phyloP scores from a whole-genome alignment of 2,113 vertebrate genomes.

The Pachypanchax playfairii region DNA sequence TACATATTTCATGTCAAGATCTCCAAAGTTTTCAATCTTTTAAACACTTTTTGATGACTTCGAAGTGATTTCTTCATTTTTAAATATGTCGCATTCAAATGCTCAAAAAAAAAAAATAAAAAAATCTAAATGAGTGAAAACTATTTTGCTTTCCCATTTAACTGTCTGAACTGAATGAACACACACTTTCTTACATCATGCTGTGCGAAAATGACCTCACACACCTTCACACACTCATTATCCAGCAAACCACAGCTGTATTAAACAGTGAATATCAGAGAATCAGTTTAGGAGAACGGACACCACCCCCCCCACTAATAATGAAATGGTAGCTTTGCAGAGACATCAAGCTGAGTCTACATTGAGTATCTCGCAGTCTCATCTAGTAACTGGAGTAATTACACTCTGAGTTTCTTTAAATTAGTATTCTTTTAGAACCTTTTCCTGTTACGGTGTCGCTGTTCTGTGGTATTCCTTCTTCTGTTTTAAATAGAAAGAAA shows the following conservation, averaged over 20 bases:
- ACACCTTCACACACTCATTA: no score
- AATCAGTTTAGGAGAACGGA: conserved; percentile 63
- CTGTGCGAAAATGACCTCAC: no score
- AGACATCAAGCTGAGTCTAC: conserved; percentile 58
- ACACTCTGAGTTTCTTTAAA: conserved; percentile 34
- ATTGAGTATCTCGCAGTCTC: conserved; percentile 36
- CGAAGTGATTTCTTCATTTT: no score
- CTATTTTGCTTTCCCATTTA: no score
- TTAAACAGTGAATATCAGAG: conserved; percentile 29
- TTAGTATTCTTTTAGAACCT: conserved; percentile 31
- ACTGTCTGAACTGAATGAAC: not conserved
- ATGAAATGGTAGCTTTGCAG: conserved; percentile 65
- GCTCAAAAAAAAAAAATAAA: no score
- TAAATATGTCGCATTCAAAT: no score
- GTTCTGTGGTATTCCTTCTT: not conserved
- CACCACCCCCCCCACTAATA: conserved; percentile 21
- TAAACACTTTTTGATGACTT: no score
- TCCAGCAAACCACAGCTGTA: conserved; percentile 24
- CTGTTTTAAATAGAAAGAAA: no score
- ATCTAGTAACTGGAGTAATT: conserved; percentile 51
- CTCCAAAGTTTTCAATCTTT: no score
- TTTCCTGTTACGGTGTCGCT: conserved; percentile 16
- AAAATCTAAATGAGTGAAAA: no score
- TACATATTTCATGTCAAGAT: no score
- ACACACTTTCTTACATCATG: no score